Conservation (phyloP, 2,888 invertebrate genomes). For the Lasioglossum vierecki region DNA sequence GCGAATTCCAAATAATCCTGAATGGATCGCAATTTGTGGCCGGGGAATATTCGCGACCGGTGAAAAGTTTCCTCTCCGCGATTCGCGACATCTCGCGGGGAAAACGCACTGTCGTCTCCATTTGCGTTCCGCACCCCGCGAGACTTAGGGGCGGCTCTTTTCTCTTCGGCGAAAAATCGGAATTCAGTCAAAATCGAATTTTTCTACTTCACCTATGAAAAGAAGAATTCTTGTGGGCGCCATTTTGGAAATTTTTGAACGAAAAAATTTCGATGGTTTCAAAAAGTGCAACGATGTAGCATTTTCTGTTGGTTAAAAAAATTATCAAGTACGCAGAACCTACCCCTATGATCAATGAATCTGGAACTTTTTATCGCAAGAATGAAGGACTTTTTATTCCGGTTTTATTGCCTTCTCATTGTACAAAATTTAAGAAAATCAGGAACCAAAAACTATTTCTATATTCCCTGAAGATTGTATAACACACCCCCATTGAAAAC, state of each 20-base stretch:
- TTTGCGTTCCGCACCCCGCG: background rate
- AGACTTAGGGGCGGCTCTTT: background rate
- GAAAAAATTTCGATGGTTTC: background rate
- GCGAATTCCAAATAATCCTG: slow-evolving; percentile 80
- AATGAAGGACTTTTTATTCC: background rate
- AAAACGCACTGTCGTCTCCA: background rate
- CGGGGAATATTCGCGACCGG: slow-evolving; percentile 67
- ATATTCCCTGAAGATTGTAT: background rate
- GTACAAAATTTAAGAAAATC: background rate
- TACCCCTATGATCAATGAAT: background rate
- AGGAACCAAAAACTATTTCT: background rate
- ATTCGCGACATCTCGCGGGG: slow-evolving; percentile 40
- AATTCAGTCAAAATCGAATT: background rate
- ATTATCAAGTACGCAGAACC: background rate
- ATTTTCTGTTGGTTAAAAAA: background rate
- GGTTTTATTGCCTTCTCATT: background rate
- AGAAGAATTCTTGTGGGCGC: background rate
- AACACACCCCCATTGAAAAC: background rate
- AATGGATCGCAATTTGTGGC: slow-evolving; percentile 81
- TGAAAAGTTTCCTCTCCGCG: slow-evolving; percentile 64
- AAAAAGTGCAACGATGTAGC: background rate
- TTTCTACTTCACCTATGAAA: background rate
- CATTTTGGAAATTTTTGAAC: background rate
- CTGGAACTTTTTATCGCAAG: background rate
- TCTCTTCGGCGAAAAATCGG: background rate